Evolutionary conservation across 2,888 invertebrate species (phyloP).

Genomic region (Copidosoma aretas): DNA sequence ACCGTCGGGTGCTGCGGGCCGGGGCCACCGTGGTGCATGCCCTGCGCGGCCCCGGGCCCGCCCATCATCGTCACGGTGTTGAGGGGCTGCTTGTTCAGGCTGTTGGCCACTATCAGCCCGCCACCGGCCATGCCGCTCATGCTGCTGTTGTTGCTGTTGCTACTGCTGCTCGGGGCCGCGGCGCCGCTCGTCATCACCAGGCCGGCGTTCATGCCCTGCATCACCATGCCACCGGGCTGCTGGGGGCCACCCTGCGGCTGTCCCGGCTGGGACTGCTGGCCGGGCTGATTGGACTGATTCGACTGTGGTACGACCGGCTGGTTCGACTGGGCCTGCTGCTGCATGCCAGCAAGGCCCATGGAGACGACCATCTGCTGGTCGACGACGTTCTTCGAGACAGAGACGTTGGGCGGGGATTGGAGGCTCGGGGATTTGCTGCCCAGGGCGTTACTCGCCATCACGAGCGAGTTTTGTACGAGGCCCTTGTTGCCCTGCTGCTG

Average conservation of each 20-base stretch:
- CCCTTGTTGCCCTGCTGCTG: conserved; percentile 66
- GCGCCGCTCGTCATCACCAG: conserved; percentile 84
- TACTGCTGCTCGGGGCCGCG: conserved; percentile 62
- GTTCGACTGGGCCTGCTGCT: conserved; percentile 56
- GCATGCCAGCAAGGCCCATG: conserved; percentile 63
- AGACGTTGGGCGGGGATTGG: conserved; percentile 85
- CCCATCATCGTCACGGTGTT: conserved; percentile 68
- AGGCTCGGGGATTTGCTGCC: conserved; percentile 84
- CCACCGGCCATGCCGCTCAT: conserved; percentile 74
- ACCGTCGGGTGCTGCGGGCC: conserved; percentile 49
- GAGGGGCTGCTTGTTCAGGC: conserved; percentile 76
- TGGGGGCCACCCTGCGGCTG: conserved; percentile 53
- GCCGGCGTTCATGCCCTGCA: conserved; percentile 65
- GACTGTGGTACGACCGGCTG: conserved; percentile 49
- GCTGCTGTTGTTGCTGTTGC: conserved; percentile 51
- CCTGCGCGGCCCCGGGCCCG: conserved; percentile 58
- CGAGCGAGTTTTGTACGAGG: conserved; percentile 74
- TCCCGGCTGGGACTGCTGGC: conserved; percentile 63
- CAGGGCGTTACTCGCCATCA: conserved; percentile 76
- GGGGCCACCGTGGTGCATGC: conserved; percentile 57
- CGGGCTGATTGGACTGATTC: conserved; percentile 60
- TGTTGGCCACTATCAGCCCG: conserved; percentile 76
- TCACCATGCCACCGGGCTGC: conserved; percentile 58
- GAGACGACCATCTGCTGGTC: conserved; percentile 70
- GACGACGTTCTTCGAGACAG: conserved; percentile 72